These are phyloP conservation scores for Monomorium pharaonis DNA, from an alignment of 1,140 invertebrate species.

Conservation along the genomic window DNA sequence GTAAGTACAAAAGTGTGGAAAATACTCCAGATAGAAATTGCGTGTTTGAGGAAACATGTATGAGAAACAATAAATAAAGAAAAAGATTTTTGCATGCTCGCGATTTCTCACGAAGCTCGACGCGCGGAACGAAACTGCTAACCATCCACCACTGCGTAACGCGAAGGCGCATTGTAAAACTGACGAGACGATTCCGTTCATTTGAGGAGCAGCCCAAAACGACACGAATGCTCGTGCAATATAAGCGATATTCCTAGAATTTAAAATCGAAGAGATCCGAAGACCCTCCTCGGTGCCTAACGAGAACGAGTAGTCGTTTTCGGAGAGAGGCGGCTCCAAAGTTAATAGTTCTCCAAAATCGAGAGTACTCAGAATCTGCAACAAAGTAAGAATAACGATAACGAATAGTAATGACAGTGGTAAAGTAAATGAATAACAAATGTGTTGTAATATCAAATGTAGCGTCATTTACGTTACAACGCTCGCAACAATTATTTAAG, in stretches of 20 bases:
- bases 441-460: conserved; percentile 7
- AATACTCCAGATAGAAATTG: background rate
- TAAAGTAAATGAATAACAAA: background rate
- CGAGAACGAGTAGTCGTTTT: conserved; percentile 94
- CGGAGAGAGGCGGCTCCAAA: conserved; percentile 92
- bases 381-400: conserved; percentile 67
- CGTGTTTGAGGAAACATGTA: background rate
- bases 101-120: conserved; percentile 11
- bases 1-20: background rate
- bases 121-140: conserved; percentile 5
- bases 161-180: conserved; percentile 37
- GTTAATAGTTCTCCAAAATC: conserved; percentile 89
- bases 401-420: too few species aligned
- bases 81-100: background rate
- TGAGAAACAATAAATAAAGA: background rate
- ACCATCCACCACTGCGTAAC: conserved; percentile 17
- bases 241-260: conserved; percentile 79
- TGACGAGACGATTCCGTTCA: conserved; percentile 23
- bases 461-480: background rate
- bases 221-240: conserved; percentile 55
- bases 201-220: conserved; percentile 52
- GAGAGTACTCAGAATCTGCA: conserved; percentile 82
- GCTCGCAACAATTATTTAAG: conserved; percentile 3
- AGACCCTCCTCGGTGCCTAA: conserved; percentile 93
- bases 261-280: conserved; percentile 94